These are phyloP conservation scores for Noctua comes DNA, from an alignment of 2,888 invertebrate species.

Conservation along the genomic window DNA sequence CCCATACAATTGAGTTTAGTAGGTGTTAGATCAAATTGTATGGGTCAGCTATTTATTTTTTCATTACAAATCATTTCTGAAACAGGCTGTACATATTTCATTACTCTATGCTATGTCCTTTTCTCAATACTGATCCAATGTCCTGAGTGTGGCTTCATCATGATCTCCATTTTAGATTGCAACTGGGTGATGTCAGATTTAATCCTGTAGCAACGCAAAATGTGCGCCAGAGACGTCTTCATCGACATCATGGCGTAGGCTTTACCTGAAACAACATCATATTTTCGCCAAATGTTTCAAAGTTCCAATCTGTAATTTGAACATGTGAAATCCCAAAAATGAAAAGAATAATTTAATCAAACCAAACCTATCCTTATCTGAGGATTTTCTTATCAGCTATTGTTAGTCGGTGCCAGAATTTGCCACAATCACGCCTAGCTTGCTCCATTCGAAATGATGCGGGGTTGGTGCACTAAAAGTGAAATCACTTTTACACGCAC, in stretches of 20 bases:
- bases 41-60: background rate
- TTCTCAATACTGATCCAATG: conserved; percentile 68
- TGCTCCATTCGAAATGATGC: too few species aligned
- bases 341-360: background rate
- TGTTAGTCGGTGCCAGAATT: background rate
- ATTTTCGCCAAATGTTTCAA: background rate
- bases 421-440: background rate
- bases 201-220: conserved; percentile 75
- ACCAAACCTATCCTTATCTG: background rate
- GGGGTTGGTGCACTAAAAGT: too few species aligned
- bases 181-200: conserved; percentile 74
- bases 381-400: background rate
- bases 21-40: background rate
- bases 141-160: conserved; percentile 77
- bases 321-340: background rate
- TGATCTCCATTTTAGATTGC: conserved; percentile 74
- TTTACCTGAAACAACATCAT: conserved; percentile 73
- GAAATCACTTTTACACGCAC: too few species aligned
- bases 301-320: background rate
- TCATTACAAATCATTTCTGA: background rate
- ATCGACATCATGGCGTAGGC: conserved; percentile 80
- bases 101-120: conserved; percentile 1
- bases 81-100: background rate
- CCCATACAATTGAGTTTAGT: background rate
- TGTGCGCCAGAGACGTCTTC: conserved; percentile 78